These are phyloP conservation scores for Anastrepha obliqua DNA, from an alignment of 1,140 invertebrate species.

Conservation along the genomic window DNA sequence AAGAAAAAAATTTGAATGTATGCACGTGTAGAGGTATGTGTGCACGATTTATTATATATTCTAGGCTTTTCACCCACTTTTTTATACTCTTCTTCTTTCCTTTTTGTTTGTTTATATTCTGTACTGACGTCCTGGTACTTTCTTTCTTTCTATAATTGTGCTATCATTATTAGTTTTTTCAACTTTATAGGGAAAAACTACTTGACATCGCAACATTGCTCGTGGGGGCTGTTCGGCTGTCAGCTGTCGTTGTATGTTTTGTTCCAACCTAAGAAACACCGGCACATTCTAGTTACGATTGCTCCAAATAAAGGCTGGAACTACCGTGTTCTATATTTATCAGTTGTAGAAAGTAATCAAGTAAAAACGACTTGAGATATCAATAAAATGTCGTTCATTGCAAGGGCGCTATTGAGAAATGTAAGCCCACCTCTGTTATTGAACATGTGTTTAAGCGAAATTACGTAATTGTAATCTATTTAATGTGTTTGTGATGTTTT, in stretches of 20 bases:
- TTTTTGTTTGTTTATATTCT: too few relatives aligned
- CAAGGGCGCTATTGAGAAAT: slow-evolving; percentile 65
- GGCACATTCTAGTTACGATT: background rate
- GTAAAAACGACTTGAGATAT: background rate
- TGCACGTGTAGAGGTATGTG: too few relatives aligned
- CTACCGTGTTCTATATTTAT: background rate
- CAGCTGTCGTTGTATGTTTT: background rate
- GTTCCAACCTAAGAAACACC: background rate
- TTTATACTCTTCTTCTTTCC: too few relatives aligned
- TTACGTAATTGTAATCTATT: slow-evolving; percentile 64
- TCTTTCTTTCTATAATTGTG: too few relatives aligned
- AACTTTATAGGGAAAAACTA: background rate
- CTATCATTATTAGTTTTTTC: too few relatives aligned
- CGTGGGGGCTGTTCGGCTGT: background rate
- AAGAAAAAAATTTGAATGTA: too few relatives aligned
- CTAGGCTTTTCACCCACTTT: too few relatives aligned
- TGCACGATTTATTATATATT: too few relatives aligned
- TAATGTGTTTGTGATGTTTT: slow-evolving; percentile 56
- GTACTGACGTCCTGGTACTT: too few relatives aligned
- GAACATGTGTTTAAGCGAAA: background rate
- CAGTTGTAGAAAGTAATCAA: background rate
- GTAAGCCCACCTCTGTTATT: slow-evolving; percentile 61
- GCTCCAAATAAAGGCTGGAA: background rate
- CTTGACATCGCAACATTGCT: background rate
- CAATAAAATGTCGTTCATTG: slow-evolving; percentile 67